These are phyloP conservation scores for Actinia tenebrosa DNA, from an alignment of 64 coral and sea anemone genomes.

Conservation along the genomic window DNA sequence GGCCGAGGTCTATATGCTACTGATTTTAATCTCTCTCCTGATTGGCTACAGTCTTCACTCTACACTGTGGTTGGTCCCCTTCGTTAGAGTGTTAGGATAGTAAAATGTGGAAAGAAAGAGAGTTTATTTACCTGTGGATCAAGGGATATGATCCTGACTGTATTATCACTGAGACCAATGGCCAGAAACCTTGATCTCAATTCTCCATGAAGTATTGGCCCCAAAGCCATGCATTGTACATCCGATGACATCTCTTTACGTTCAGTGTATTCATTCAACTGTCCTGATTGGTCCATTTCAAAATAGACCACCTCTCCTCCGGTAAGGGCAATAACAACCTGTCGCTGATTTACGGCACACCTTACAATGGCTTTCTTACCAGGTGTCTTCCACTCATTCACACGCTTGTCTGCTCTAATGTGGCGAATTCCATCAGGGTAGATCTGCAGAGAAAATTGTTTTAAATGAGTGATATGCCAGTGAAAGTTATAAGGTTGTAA, in stretches of 20 bases:
- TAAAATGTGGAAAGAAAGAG: not conserved
- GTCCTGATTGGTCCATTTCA: constrained; percentile 95
- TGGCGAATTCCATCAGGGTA: constrained; percentile 97
- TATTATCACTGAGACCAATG: constrained; percentile 75
- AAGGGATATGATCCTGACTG: constrained; percentile 76
- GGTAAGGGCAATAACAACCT: constrained; percentile 94
- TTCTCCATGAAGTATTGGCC: constrained; percentile 65
- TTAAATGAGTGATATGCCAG: too few species aligned
- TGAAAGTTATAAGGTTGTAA: too few species aligned
- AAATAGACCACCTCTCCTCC: constrained; percentile 98
- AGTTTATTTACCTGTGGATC: constrained; percentile 56
- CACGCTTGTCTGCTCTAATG: constrained; percentile 96
- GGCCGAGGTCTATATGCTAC: too few species aligned
- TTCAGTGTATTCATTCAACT: constrained; percentile 98
- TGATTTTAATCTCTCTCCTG: too few species aligned
- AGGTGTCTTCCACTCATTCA: constrained; percentile 97
- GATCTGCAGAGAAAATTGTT: constrained; percentile 32
- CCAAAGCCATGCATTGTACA: constrained; percentile 91
- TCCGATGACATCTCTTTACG: constrained; percentile 97
- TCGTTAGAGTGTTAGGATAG: too few species aligned
- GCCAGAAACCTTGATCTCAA: constrained; percentile 73
- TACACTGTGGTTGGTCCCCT: too few species aligned
- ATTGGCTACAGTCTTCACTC: too few species aligned
- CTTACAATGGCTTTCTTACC: constrained; percentile 98
- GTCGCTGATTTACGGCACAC: constrained; percentile 97